Conservation (phyloP, 1,140 invertebrate genomes). For the Euura lappo region DNA sequence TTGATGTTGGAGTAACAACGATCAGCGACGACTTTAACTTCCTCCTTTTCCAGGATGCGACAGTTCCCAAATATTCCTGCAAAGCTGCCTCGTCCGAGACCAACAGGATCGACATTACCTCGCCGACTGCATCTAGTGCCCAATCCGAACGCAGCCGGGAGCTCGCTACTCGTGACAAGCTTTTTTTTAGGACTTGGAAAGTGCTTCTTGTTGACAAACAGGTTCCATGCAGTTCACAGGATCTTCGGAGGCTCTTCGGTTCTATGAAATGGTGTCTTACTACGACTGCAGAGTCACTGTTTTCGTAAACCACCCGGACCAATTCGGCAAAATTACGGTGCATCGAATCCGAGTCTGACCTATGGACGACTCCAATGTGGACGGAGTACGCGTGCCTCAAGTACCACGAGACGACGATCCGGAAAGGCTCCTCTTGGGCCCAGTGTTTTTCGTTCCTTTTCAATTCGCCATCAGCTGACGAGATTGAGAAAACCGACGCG, state of each 20-base stretch:
- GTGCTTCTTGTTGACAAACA: too few relatives aligned
- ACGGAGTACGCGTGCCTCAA: background rate
- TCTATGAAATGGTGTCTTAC: background rate
- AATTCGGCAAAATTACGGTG: background rate
- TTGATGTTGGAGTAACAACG: background rate
- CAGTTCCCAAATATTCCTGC: background rate
- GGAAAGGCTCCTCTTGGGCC: background rate
- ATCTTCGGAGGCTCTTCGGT: too few relatives aligned
- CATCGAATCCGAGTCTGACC: background rate
- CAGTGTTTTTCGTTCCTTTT: background rate
- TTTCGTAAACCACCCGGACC: background rate
- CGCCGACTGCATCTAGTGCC: background rate
- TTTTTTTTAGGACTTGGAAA: too few relatives aligned
- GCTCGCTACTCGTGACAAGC: too few relatives aligned
- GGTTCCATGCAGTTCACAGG: too few relatives aligned
- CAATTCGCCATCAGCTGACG: background rate
- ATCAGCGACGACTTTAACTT: background rate
- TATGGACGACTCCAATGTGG: background rate
- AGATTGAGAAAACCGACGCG: background rate
- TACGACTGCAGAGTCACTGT: background rate
- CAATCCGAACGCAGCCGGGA: too few relatives aligned
- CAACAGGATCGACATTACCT: background rate
- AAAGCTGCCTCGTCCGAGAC: background rate
- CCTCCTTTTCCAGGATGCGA: background rate
- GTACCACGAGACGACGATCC: background rate